A percentile compares a stretch with the other conserved stretches of the same genome.
These are phyloP conservation scores for Brachionus manjavacas DNA, from an alignment of 1,140 invertebrate species.

Conservation along the genomic window DNA sequence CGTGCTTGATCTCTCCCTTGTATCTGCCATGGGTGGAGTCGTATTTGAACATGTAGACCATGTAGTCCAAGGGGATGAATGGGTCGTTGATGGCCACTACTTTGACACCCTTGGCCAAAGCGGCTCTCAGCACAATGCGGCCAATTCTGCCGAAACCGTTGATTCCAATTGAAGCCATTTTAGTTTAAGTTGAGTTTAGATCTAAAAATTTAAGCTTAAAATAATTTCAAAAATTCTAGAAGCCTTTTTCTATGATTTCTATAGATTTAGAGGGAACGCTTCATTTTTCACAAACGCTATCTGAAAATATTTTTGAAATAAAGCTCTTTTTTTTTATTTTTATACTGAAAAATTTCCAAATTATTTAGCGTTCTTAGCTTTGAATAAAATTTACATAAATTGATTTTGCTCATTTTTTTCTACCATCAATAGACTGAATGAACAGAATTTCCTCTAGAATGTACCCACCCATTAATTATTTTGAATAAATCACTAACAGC, in stretches of 20 bases:
- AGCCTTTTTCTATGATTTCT: not conserved
- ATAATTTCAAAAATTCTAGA: not conserved
- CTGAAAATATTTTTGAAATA: not conserved
- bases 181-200: not conserved
- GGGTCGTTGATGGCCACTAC: conserved; percentile 92
- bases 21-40: conserved; percentile 90
- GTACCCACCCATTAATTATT: not conserved
- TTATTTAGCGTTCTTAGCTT: not conserved
- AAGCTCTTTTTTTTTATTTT: not conserved
- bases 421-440: not conserved
- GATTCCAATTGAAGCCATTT: conserved; percentile 62
- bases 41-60: conserved; percentile 97
- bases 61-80: conserved; percentile 85
- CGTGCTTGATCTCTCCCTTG: conserved; percentile 74
- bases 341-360: not conserved
- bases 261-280: not conserved
- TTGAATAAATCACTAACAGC: not conserved
- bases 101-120: conserved; percentile 70
- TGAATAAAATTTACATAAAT: not conserved
- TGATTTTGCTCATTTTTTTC: not conserved
- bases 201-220: not conserved
- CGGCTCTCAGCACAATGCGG: conserved; percentile 80
- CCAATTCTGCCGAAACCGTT: conserved; percentile 96
- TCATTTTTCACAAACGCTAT: not conserved
- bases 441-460: not conserved